Conservation (phyloP, 1,140 invertebrate species). For the Agrilus planipennis region DNA sequence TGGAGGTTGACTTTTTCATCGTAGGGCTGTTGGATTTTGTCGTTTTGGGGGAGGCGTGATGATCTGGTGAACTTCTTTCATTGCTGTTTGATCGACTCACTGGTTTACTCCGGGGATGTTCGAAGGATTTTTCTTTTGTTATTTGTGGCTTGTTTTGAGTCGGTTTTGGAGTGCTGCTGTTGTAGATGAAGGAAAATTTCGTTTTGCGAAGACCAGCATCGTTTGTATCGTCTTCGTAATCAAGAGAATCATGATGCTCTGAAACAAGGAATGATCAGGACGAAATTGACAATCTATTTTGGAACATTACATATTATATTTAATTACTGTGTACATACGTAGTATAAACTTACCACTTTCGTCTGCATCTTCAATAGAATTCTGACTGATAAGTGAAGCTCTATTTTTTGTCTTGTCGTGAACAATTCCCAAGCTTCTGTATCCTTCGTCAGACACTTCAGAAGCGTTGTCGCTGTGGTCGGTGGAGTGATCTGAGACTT, state of each 20-base stretch:
- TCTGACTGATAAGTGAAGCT: conserved; percentile 51
- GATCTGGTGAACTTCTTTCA: not conserved
- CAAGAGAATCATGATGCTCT: conserved; percentile 31
- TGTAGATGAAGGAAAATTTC: conserved; percentile 44
- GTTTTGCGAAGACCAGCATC: conserved; percentile 55
- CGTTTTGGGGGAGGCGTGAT: conserved; percentile 8
- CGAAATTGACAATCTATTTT: conserved; percentile 20
- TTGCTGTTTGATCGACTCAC: not conserved
- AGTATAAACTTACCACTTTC: conserved; percentile 42
- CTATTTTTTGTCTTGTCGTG: conserved; percentile 41
- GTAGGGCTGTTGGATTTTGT: conserved; percentile 22
- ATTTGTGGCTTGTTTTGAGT: conserved; percentile 24
- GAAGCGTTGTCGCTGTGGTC: conserved; percentile 69
- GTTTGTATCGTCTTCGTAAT: conserved; percentile 48
- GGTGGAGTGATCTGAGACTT: conserved; percentile 30
- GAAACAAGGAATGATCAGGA: conserved; percentile 7
- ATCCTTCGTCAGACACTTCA: conserved; percentile 78
- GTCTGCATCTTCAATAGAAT: conserved; percentile 54
- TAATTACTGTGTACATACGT: conserved; percentile 5
- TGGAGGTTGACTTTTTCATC: conserved; percentile 35
- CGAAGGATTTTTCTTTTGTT: not conserved
- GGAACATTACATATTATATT: conserved; percentile 4
- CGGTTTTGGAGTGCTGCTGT: conserved; percentile 34
- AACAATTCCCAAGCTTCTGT: conserved; percentile 64
- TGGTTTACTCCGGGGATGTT: conserved; percentile 1